Evolutionary conservation across 2,888 invertebrate species (phyloP).

Genomic region (Sminthurinus aureus): DNA sequence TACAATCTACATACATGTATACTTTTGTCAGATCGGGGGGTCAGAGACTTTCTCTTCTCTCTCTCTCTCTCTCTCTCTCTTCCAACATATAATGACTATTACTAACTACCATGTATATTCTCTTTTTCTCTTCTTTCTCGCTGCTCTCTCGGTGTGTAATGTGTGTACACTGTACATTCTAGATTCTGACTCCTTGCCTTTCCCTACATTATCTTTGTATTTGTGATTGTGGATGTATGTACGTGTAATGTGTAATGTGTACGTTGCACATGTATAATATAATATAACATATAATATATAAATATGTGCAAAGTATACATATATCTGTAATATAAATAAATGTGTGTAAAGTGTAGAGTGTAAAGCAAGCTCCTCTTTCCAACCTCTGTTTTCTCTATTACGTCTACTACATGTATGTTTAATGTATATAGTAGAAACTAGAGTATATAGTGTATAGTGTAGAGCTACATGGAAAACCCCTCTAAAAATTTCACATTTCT

Average conservation of each 20-base stretch:
- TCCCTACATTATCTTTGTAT: no score
- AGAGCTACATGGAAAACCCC: constrained; percentile 19
- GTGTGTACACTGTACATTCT: no score
- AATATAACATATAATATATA: not conserved
- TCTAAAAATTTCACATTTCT: constrained; percentile 37
- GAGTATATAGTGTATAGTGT: not conserved
- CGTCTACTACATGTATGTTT: no score
- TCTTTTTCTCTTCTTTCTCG: not conserved
- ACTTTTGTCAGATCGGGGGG: not conserved
- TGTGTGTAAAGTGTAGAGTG: not conserved
- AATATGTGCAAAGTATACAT: not conserved
- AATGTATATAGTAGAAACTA: no score
- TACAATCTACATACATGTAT: no score
- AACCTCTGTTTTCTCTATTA: not conserved
- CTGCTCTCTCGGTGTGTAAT: not conserved
- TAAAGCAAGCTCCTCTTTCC: constrained; percentile 22
- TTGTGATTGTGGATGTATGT: no score
- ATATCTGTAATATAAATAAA: not conserved
- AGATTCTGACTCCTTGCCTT: no score
- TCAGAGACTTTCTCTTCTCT: not conserved
- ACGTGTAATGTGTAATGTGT: no score
- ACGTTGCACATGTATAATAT: not conserved
- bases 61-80: not conserved
- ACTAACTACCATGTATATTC: not conserved
- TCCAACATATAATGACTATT: not conserved